Conservation (phyloP, 2,888 invertebrate genomes). For the Onthophagus sagittarius region DNA sequence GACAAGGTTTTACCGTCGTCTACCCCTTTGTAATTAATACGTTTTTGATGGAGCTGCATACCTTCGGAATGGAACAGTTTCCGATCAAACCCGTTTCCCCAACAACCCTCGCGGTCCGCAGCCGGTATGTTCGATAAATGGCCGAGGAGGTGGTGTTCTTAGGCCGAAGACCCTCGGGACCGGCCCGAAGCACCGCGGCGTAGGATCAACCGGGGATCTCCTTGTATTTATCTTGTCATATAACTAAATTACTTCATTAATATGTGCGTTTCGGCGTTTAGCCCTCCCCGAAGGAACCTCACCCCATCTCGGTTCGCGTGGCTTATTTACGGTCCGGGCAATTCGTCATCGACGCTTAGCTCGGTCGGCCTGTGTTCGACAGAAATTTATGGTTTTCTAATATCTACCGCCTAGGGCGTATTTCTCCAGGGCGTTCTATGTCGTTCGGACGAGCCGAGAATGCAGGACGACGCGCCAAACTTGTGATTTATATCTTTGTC, state of each 20-base stretch:
- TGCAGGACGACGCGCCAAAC: not conserved
- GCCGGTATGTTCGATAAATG: constrained; percentile 41
- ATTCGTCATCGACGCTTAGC: constrained; percentile 11
- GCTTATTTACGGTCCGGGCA: constrained; percentile 10
- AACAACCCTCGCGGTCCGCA: not conserved
- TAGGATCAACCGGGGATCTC: constrained; percentile 46
- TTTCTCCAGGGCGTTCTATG: constrained; percentile 7
- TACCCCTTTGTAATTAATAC: constrained; percentile 44
- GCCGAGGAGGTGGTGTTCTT: constrained; percentile 39
- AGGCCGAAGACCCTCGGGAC: constrained; percentile 44
- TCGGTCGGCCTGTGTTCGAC: not conserved
- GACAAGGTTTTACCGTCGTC: constrained; percentile 41
- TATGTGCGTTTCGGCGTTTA: constrained; percentile 27
- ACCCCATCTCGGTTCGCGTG: not conserved
- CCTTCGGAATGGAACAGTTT: constrained; percentile 8
- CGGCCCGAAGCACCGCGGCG: constrained; percentile 35
- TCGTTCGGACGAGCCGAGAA: not conserved
- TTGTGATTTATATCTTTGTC: constrained; percentile 6
- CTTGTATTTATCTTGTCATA: constrained; percentile 49
- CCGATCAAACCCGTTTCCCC: constrained; percentile 21
- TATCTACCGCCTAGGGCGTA: not conserved
- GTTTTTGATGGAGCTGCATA: constrained; percentile 45
- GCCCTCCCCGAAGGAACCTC: not conserved
- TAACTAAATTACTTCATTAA: constrained; percentile 46
- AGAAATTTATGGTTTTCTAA: constrained; percentile 12